Conservation (phyloP, 2,888 invertebrate species). For the Ferdinandea cuprea region DNA sequence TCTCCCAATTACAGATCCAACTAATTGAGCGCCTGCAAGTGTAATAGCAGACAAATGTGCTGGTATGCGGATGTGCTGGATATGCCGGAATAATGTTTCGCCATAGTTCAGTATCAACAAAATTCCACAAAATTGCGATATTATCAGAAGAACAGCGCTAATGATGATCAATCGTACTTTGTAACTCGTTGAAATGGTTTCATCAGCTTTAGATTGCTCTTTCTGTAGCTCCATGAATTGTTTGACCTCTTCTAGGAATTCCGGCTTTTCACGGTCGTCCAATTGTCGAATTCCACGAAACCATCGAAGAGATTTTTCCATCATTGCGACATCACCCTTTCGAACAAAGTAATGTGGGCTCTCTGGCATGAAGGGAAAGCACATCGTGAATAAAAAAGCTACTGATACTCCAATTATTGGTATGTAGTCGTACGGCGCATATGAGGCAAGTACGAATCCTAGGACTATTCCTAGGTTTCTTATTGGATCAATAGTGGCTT, state of each 20-base stretch:
- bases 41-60: slow-evolving; percentile 76
- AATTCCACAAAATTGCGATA: slow-evolving; percentile 79
- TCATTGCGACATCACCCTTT: slow-evolving; percentile 75
- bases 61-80: slow-evolving; percentile 68
- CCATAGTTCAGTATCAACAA: slow-evolving; percentile 80
- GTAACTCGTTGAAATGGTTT: slow-evolving; percentile 64
- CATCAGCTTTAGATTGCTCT: slow-evolving; percentile 10
- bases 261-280: slow-evolving; percentile 78
- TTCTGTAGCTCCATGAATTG: slow-evolving; percentile 74
- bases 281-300: slow-evolving; percentile 80
- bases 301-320: slow-evolving; percentile 81
- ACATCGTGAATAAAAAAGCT: slow-evolving; percentile 78
- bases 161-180: slow-evolving; percentile 76
- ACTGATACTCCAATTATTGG: slow-evolving; percentile 77
- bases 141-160: slow-evolving; percentile 77
- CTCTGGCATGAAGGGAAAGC: slow-evolving; percentile 81
- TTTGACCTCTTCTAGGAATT: slow-evolving; percentile 77
- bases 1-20: slow-evolving; percentile 77
- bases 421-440: slow-evolving; percentile 76
- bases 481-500: slow-evolving; percentile 77
- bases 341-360: slow-evolving; percentile 79
- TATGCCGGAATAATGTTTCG: slow-evolving; percentile 76
- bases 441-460: slow-evolving; percentile 78
- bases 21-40: slow-evolving; percentile 77
- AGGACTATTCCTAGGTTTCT: slow-evolving; percentile 78